phyloP scores from a whole-genome alignment of 2,797 vertebrate genomes.

The Triplophysa yarkandensis region DNA sequence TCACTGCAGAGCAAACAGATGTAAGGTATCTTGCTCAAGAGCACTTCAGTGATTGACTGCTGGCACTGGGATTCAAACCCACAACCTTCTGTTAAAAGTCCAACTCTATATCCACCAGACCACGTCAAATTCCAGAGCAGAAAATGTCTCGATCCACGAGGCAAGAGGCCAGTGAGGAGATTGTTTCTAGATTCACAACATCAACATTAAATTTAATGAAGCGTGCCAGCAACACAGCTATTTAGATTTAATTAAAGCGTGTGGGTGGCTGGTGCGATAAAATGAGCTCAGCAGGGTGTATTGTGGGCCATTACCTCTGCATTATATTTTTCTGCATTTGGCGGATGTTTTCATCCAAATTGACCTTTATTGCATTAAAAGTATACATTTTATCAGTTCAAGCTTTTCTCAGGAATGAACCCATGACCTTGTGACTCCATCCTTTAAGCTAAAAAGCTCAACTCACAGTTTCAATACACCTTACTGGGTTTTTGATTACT shows the following conservation, averaged over 20 bases:
- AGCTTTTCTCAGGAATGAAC: not conserved
- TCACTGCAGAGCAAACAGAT: no score
- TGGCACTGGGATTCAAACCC: no score
- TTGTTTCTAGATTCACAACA: not conserved
- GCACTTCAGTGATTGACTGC: no score
- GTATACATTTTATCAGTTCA: not conserved
- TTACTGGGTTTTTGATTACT: no score
- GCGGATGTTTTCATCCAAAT: not conserved
- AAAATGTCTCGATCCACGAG: not conserved
- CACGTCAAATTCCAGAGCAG: no score
- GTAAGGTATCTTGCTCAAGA: no score
- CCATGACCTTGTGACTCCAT: not conserved
- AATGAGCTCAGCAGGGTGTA: not conserved
- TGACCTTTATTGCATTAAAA: not conserved
- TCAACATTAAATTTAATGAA: conserved; percentile 4
- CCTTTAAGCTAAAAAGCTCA: not conserved
- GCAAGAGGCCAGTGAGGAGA: not conserved
- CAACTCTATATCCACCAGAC: no score
- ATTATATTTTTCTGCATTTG: not conserved
- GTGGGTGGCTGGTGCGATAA: not conserved
- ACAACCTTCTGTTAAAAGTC: no score
- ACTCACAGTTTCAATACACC: no score
- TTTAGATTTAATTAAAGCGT: conserved; percentile 17
- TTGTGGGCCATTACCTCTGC: not conserved
- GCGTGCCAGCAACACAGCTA: not conserved